Percentiles rank a stretch among this genome's conserved stretches.
Conservation (phyloP, 2,888 invertebrate genomes). For the Biston betularia region DNA sequence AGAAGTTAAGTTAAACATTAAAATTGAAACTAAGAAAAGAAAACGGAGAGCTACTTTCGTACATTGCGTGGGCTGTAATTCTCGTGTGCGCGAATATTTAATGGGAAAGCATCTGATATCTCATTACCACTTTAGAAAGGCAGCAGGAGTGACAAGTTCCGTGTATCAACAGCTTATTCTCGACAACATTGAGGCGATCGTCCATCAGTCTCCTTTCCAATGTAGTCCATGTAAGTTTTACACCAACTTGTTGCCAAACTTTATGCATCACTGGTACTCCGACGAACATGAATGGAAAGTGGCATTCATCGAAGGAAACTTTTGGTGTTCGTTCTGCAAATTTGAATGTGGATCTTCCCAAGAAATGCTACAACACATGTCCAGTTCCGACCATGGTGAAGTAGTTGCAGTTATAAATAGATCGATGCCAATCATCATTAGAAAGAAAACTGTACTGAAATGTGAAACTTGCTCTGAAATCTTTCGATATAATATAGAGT, state of each 20-base stretch:
- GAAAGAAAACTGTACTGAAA: conserved; percentile 87
- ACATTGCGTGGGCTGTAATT: conserved; percentile 90
- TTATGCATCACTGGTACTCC: conserved; percentile 91
- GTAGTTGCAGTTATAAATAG: conserved; percentile 91
- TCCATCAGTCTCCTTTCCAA: conserved; percentile 94
- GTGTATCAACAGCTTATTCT: conserved; percentile 89
- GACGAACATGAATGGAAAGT: conserved; percentile 85
- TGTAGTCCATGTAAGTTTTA: conserved; percentile 95
- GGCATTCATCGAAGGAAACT: conserved; percentile 84
- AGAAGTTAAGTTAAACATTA: conserved; percentile 52
- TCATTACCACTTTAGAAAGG: conserved; percentile 93
- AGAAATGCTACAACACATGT: conserved; percentile 89
- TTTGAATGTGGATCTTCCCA: conserved; percentile 88
- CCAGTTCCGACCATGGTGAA: conserved; percentile 89
- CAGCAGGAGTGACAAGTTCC: conserved; percentile 85
- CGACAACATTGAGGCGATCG: conserved; percentile 91
- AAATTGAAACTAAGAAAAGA: conserved; percentile 73
- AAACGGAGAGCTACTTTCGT: conserved; percentile 86
- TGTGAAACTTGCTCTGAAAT: conserved; percentile 89
- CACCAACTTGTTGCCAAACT: conserved; percentile 90
- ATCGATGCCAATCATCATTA: conserved; percentile 92
- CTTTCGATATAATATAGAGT: conserved; percentile 92
- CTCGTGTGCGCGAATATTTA: conserved; percentile 88
- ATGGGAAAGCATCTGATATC: conserved; percentile 95
- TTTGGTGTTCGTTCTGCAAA: conserved; percentile 91